These are phyloP conservation scores for Astreopora myriophthalma DNA, from an alignment of 64 coral and sea anemone genomes.

Conservation along the genomic window DNA sequence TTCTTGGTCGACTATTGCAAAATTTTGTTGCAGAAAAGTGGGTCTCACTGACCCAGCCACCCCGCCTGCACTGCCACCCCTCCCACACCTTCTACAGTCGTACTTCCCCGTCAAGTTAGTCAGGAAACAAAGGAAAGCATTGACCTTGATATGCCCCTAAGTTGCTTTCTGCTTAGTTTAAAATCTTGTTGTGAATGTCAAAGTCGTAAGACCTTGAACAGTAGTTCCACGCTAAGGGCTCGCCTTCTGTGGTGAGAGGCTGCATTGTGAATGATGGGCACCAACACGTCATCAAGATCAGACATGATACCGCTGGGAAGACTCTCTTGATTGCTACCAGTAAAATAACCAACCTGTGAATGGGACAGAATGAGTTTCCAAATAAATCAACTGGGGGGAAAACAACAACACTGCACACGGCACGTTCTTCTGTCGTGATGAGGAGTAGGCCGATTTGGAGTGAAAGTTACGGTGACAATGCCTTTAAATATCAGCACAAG, in stretches of 20 bases:
- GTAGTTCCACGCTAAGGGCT: slow-evolving; percentile 74
- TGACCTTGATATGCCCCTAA: background rate
- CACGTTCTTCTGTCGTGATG: too few species aligned
- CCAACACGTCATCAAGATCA: slow-evolving; percentile 77
- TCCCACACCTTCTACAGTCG: too few species aligned
- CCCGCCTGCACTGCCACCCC: too few species aligned
- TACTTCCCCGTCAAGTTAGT: too few species aligned
- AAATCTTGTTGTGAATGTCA: background rate
- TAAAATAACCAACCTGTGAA: slow-evolving; percentile 82
- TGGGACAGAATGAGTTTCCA: background rate
- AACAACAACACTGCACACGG: background rate
- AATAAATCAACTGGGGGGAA: background rate
- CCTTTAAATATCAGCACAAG: too few species aligned
- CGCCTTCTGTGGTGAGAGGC: slow-evolving; percentile 57
- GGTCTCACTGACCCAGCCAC: too few species aligned
- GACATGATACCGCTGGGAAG: slow-evolving; percentile 77
- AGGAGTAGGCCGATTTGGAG: too few species aligned
- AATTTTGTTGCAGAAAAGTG: too few species aligned
- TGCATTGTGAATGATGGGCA: slow-evolving; percentile 86
- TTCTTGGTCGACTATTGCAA: too few species aligned
- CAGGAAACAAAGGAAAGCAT: too few species aligned
- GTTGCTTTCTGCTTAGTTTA: background rate
- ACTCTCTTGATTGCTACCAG: slow-evolving; percentile 71
- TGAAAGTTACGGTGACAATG: too few species aligned
- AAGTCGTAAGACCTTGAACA: slow-evolving; percentile 81